Conservation (phyloP, 2,113 vertebrate genomes). For the Recurvirostra avosetta region DNA sequence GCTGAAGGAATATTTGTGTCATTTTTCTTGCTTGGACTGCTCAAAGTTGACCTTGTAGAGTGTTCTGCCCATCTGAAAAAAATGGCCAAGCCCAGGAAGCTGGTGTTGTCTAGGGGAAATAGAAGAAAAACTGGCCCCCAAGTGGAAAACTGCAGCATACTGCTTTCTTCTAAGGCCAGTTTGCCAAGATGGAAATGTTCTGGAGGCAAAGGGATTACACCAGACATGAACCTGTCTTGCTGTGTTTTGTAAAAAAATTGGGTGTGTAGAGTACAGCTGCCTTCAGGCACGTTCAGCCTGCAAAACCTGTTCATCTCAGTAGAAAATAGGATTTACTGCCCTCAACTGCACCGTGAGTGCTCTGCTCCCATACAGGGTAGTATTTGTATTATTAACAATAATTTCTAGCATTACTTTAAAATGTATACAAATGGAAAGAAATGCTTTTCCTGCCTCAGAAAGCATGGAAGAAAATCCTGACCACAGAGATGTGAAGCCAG, state of each 20-base stretch:
- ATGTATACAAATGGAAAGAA: neutral
- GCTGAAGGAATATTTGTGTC: neutral
- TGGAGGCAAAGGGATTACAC: slow-evolving; percentile 54
- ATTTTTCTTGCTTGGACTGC: neutral
- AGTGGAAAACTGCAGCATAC: neutral
- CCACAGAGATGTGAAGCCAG: neutral
- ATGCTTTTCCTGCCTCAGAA: neutral
- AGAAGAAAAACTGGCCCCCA: neutral
- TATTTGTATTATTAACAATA: neutral
- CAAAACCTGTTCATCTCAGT: slow-evolving; percentile 51
- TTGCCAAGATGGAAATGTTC: slow-evolving; percentile 36
- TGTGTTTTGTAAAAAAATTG: slow-evolving; percentile 55
- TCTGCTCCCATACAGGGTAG: neutral
- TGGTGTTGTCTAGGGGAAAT: neutral
- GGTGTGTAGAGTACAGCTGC: slow-evolving; percentile 52
- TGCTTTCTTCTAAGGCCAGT: neutral
- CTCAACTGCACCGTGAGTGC: slow-evolving; percentile 12
- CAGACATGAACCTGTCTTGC: slow-evolving; percentile 52
- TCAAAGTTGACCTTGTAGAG: neutral
- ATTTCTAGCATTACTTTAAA: neutral
- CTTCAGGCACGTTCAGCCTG: slow-evolving; percentile 36
- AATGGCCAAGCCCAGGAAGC: neutral
- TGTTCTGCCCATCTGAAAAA: neutral
- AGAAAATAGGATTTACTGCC: slow-evolving; percentile 49
- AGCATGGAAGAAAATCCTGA: neutral